phyloP scores from a whole-genome alignment of 2,113 vertebrate species.

The Poecilia latipinna region DNA sequence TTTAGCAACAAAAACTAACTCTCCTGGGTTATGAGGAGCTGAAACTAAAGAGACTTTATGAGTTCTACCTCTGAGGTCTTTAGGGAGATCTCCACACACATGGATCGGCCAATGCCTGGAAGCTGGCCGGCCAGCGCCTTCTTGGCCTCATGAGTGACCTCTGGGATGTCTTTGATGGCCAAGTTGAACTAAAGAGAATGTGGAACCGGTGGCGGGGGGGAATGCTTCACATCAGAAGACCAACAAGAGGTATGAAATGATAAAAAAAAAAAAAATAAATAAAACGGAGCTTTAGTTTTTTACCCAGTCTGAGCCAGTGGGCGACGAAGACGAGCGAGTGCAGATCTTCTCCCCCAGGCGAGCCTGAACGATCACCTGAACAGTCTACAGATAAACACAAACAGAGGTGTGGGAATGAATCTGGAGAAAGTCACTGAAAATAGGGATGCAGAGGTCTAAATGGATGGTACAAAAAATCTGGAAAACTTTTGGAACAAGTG shows the following conservation, averaged over 20 bases:
- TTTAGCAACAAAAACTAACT: neutral
- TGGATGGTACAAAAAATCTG: neutral
- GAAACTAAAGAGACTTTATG: neutral
- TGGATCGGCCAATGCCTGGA: constrained; percentile 92
- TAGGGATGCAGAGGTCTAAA: no score
- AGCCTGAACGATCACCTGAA: constrained; percentile 98
- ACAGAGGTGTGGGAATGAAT: neutral
- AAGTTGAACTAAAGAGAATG: constrained; percentile 88
- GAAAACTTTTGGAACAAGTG: neutral
- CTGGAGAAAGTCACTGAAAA: no score
- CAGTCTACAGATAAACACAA: constrained; percentile 80
- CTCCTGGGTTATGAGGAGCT: neutral
- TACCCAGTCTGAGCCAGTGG: constrained; percentile 99
- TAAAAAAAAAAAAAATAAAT: neutral
- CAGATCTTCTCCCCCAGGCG: constrained; percentile 97
- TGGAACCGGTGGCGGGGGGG: neutral
- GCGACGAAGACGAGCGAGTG: constrained; percentile 94
- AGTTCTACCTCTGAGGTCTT: constrained; percentile 95
- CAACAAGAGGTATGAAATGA: neutral
- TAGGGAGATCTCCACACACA: constrained; percentile 99
- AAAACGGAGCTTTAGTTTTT: constrained; percentile 26
- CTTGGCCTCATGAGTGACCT: constrained; percentile 99
- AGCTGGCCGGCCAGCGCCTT: constrained; percentile 95
- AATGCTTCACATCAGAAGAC: neutral
- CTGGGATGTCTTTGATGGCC: constrained; percentile 98